A percentile compares a stretch with the other conserved stretches of the same genome.
phyloP scores from a whole-genome alignment of 1,140 invertebrate species.

The Intoshia linei region DNA sequence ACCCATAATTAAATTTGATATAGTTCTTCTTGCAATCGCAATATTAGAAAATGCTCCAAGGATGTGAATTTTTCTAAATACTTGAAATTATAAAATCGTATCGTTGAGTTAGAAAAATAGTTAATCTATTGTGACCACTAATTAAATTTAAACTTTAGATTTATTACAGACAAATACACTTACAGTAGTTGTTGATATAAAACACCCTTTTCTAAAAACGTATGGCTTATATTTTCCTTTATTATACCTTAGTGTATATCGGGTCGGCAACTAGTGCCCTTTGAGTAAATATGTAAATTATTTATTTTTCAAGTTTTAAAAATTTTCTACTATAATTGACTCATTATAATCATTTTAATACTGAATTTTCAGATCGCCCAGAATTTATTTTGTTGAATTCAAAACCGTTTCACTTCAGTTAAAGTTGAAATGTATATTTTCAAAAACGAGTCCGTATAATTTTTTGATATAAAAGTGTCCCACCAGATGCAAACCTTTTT shows the following conservation, averaged over 20 bases:
- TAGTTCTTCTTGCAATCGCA: slow-evolving; percentile 57
- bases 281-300: too few species aligned
- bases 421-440: background rate
- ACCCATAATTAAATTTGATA: slow-evolving; percentile 84
- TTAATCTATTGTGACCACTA: background rate
- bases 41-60: slow-evolving; percentile 91
- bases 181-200: background rate
- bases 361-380: too few species aligned
- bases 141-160: background rate
- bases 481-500: background rate
- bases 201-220: background rate
- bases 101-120: background rate
- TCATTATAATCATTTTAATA: too few species aligned
- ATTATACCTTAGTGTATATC: background rate
- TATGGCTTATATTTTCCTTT: background rate
- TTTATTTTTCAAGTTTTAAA: too few species aligned
- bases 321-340: too few species aligned
- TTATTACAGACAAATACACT: background rate
- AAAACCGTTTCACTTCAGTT: background rate
- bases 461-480: background rate
- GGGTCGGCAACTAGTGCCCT: too few species aligned
- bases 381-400: too few species aligned
- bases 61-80: slow-evolving; percentile 52
- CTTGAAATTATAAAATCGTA: slow-evolving; percentile 3
- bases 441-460: background rate